A percentile compares a stretch with the other conserved stretches of the same genome.
These are phyloP conservation scores for Aptenodytes patagonicus DNA, from an alignment of 2,113 vertebrate species.

Conservation along the genomic window DNA sequence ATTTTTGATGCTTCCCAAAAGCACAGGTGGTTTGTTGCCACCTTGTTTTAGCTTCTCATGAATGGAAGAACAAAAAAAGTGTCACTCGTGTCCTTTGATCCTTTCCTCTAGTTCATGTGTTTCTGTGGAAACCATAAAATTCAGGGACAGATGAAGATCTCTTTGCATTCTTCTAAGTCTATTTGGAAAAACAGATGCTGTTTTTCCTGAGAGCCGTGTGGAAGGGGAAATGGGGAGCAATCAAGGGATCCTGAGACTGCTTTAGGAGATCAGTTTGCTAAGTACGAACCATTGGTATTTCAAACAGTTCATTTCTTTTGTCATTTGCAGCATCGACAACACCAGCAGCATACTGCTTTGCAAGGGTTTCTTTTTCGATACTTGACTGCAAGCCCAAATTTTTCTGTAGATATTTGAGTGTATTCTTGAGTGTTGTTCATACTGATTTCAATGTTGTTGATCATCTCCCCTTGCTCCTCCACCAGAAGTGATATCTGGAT, in stretches of 20 bases:
- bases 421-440: conserved; percentile 87
- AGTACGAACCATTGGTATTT: background rate
- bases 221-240: background rate
- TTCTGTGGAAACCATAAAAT: background rate
- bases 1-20: background rate
- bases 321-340: conserved; percentile 82
- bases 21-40: background rate
- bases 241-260: background rate
- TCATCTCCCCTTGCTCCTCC: conserved; percentile 86
- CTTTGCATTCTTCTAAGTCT: background rate
- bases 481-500: conserved; percentile 87
- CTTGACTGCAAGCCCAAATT: conserved; percentile 85
- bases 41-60: background rate
- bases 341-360: conserved; percentile 86
- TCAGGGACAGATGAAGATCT: background rate
- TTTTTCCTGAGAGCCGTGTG: background rate
- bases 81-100: background rate
- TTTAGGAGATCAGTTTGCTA: background rate
- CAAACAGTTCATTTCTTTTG: background rate
- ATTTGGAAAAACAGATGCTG: background rate
- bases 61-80: background rate
- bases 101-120: background rate
- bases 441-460: conserved; percentile 89
- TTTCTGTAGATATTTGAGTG: conserved; percentile 80
- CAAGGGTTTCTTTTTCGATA: conserved; percentile 90